phyloP scores from a whole-genome alignment of 2,113 vertebrate species.

The Ophiodon elongatus region DNA sequence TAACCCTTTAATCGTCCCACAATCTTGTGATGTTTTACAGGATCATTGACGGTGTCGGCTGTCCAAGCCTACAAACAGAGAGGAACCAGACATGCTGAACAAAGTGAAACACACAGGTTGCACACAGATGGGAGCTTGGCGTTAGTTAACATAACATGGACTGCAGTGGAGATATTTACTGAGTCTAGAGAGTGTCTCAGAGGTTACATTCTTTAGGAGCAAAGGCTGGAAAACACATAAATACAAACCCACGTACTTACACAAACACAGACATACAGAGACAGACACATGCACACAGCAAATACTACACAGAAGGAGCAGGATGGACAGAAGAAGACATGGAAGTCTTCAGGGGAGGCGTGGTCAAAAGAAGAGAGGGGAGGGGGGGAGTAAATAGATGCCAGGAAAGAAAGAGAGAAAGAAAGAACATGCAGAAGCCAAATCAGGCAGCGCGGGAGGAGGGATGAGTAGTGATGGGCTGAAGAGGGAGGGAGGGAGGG shows the following conservation, averaged over 20 bases:
- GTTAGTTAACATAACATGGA: constrained; percentile 36
- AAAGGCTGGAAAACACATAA: constrained; percentile 24
- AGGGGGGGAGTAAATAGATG: not conserved
- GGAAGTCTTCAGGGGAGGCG: not conserved
- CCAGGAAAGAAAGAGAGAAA: not conserved
- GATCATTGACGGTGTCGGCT: not conserved
- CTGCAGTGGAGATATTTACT: constrained; percentile 15
- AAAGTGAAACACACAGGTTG: constrained; percentile 28
- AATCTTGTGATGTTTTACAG: not conserved
- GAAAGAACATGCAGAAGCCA: constrained; percentile 12
- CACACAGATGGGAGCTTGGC: constrained; percentile 42
- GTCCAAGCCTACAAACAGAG: not conserved
- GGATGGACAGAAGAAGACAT: not conserved
- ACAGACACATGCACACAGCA: not conserved
- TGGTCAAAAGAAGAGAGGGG: constrained; percentile 1
- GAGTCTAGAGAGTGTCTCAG: constrained; percentile 9
- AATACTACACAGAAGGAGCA: not conserved
- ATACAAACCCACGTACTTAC: constrained; percentile 29
- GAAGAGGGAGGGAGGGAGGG: not conserved
- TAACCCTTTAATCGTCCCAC: not conserved
- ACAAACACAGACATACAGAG: constrained; percentile 14
- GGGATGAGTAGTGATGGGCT: constrained; percentile 14
- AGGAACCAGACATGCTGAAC: not conserved
- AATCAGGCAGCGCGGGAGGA: constrained; percentile 24
- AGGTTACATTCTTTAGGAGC: constrained; percentile 36